Percentiles rank a stretch among this genome's conserved stretches.
Conservation (phyloP, 1,140 invertebrate species). For the Listronotus bonariensis region DNA sequence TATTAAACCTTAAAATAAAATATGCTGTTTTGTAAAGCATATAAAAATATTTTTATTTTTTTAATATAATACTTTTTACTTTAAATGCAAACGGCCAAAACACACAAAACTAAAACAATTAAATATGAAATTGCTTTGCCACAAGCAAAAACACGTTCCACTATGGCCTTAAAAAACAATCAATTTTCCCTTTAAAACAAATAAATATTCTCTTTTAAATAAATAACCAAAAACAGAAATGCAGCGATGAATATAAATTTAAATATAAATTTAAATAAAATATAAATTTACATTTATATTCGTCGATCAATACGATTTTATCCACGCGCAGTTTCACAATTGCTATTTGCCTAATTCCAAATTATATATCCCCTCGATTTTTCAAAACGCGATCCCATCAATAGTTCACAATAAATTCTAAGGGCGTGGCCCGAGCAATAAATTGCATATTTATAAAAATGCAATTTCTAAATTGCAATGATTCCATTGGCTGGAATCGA, state of each 20-base stretch:
- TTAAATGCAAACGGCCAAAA: not conserved
- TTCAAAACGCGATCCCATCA: constrained; percentile 21
- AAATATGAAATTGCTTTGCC: too few relatives aligned
- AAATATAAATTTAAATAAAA: constrained; percentile 25
- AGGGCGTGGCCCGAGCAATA: constrained; percentile 31
- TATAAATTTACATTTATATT: constrained; percentile 24
- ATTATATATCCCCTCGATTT: constrained; percentile 27
- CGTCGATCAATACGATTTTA: too few relatives aligned
- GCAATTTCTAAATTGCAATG: constrained; percentile 25
- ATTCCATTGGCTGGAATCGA: constrained; percentile 10
- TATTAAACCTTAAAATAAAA: too few relatives aligned
- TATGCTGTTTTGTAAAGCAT: too few relatives aligned
- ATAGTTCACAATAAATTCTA: constrained; percentile 29
- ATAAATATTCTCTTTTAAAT: not conserved
- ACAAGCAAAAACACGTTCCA: too few relatives aligned
- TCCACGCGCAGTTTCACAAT: not conserved
- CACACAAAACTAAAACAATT: too few relatives aligned
- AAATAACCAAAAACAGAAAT: constrained; percentile 3
- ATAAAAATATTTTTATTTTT: too few relatives aligned
- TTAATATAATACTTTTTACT: not conserved
- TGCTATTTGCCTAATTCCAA: constrained; percentile 22
- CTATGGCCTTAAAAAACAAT: too few relatives aligned
- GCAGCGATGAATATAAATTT: constrained; percentile 9
- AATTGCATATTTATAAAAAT: constrained; percentile 38
- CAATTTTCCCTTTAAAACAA: too few relatives aligned